phyloP scores from a whole-genome alignment of 2,113 vertebrate genomes.

The Labrus mixtus region DNA sequence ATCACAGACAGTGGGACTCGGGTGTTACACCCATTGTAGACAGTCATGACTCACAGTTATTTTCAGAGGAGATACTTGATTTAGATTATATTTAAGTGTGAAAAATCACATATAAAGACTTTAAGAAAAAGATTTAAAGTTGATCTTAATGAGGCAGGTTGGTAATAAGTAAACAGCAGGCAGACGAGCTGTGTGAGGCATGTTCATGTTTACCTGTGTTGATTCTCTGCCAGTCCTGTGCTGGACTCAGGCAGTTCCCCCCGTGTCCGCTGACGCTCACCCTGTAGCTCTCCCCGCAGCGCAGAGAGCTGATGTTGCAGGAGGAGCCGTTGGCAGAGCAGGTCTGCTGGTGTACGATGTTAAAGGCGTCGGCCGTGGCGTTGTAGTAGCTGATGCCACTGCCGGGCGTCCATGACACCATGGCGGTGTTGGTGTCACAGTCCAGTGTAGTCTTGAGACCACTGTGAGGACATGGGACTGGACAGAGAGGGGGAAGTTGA shows the following conservation, averaged over 20 bases:
- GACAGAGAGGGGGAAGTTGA: background rate
- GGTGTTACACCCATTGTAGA: no score
- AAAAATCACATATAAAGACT: no score
- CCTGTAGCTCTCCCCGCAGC: constrained; percentile 77
- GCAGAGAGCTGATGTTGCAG: constrained; percentile 77
- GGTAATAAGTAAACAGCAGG: no score
- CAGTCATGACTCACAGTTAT: no score
- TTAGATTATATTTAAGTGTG: no score
- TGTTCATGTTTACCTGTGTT: constrained; percentile 70
- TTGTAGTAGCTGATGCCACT: constrained; percentile 74
- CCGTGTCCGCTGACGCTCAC: constrained; percentile 77
- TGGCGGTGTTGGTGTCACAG: constrained; percentile 72
- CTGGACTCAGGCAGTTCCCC: constrained; percentile 65
- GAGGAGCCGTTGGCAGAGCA: constrained; percentile 70
- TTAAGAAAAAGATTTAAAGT: no score
- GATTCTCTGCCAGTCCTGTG: constrained; percentile 48
- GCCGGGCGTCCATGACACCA: constrained; percentile 79
- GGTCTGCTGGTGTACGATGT: background rate
- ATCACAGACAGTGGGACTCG: no score
- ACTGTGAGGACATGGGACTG: constrained; percentile 80
- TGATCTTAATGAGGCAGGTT: no score
- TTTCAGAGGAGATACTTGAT: no score
- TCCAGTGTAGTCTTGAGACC: constrained; percentile 50
- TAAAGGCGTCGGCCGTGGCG: constrained; percentile 45
- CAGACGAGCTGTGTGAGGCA: background rate